A percentile compares a stretch with the other conserved stretches of the same genome.
phyloP scores from a whole-genome alignment of 35 echinoderm and acorn worm genomes.

The Lytechinus variegatus region DNA sequence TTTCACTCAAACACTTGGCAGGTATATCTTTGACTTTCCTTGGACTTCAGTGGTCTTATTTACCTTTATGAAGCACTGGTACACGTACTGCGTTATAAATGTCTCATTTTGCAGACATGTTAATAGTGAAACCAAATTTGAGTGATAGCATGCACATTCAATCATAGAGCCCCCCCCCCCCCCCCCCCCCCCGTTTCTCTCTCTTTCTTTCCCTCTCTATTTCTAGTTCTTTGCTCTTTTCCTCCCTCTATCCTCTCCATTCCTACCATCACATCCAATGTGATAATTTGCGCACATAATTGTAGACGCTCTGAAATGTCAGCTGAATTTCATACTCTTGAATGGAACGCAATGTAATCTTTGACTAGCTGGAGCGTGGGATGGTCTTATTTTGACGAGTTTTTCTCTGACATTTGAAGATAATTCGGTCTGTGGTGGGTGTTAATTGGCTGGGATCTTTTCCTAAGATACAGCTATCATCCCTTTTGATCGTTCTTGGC shows the following conservation, averaged over 20 bases:
- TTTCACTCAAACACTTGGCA: background rate
- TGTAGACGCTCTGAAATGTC: constrained; percentile 18
- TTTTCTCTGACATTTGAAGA: background rate
- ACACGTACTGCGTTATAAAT: background rate
- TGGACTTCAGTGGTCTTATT: background rate
- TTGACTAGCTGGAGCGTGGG: background rate
- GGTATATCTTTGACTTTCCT: background rate
- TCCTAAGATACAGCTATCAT: background rate
- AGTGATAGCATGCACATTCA: too few relatives aligned
- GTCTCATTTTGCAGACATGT: background rate
- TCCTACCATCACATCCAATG: background rate
- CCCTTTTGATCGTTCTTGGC: background rate
- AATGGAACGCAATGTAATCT: background rate
- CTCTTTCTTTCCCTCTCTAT: background rate
- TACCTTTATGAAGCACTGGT: background rate
- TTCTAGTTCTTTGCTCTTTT: too few relatives aligned
- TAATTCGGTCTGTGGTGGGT: background rate
- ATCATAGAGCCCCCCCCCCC: too few relatives aligned
- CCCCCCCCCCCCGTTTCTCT: background rate
- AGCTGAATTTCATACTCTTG: constrained; percentile 12
- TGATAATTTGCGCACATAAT: background rate
- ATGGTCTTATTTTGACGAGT: background rate
- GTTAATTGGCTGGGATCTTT: background rate
- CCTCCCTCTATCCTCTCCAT: background rate
- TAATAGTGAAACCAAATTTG: too few relatives aligned